These are phyloP conservation scores for Linyphia triangularis DNA, from an alignment of 2,888 invertebrate species.

Conservation along the genomic window DNA sequence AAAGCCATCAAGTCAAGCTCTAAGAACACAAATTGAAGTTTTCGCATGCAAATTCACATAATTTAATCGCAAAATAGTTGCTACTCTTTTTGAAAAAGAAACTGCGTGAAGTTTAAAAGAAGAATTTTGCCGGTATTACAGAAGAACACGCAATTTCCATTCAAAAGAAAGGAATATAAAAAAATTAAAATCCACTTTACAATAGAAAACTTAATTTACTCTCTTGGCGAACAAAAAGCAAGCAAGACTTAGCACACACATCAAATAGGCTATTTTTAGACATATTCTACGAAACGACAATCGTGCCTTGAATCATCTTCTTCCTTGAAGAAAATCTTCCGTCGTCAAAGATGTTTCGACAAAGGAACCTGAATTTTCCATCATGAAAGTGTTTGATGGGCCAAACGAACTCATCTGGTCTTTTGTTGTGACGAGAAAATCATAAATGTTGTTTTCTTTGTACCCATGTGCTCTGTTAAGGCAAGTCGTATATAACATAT, in stretches of 20 bases:
- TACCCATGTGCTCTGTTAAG: neutral
- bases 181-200: neutral
- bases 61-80: too few species aligned
- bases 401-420: neutral
- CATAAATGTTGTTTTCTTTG: neutral
- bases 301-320: neutral
- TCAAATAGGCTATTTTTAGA: neutral
- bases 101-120: too few species aligned
- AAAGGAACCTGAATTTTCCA: neutral
- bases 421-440: neutral
- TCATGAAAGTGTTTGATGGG: neutral
- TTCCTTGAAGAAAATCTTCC: neutral
- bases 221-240: neutral
- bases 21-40: too few species aligned
- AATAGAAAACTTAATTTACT: neutral
- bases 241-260: neutral
- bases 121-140: too few species aligned
- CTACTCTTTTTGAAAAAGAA: too few species aligned
- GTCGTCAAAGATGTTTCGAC: neutral
- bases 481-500: neutral
- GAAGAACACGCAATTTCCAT: too few species aligned
- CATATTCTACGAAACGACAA: too few species aligned
- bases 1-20: too few species aligned
- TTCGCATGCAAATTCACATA: too few species aligned
- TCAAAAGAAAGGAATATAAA: neutral